Percentiles rank a stretch among this genome's conserved stretches.
Evolutionary conservation across 2,113 vertebrate genomes (phyloP).

Genomic region (Lethenteron reissneri): DNA sequence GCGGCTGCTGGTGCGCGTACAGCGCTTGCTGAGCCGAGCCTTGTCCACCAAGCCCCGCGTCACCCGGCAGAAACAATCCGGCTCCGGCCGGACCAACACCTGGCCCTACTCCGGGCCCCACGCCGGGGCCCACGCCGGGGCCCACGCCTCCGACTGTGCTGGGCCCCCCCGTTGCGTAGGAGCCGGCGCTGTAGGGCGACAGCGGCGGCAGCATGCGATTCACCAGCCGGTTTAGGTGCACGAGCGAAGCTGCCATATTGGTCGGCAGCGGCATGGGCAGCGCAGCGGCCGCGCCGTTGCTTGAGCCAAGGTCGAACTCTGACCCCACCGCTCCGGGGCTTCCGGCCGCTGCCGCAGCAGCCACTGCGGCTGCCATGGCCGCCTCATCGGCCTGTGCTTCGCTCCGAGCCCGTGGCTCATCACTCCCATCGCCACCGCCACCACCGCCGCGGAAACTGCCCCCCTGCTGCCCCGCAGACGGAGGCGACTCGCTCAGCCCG

Average conservation of each 20-base stretch:
- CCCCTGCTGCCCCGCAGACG: background rate
- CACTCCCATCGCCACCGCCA: background rate
- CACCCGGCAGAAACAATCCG: too few relatives aligned
- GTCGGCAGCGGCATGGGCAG: constrained; percentile 4
- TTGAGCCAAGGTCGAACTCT: background rate
- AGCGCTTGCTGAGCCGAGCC: background rate
- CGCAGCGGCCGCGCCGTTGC: background rate
- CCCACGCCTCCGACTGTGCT: too few relatives aligned
- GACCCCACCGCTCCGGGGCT: background rate
- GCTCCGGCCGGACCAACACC: too few relatives aligned
- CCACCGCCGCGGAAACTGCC: constrained; percentile 1
- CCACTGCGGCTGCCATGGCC: too few relatives aligned
- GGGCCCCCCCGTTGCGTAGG: background rate
- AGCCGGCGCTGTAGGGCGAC: background rate
- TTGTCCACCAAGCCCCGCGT: too few relatives aligned
- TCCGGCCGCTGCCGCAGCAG: background rate
- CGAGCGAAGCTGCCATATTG: constrained; percentile 3
- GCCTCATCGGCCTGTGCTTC: too few relatives aligned
- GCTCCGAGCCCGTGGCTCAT: too few relatives aligned
- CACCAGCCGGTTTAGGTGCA: constrained; percentile 3
- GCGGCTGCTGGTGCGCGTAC: constrained; percentile 5
- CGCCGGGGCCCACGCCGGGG: too few relatives aligned
- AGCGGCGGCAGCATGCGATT: constrained; percentile 3
- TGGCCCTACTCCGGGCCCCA: too few relatives aligned
- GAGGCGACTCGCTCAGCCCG: background rate